These are phyloP conservation scores for Stichodactyla mertensii DNA, from an alignment of 64 coral and sea anemone species.

Conservation along the genomic window DNA sequence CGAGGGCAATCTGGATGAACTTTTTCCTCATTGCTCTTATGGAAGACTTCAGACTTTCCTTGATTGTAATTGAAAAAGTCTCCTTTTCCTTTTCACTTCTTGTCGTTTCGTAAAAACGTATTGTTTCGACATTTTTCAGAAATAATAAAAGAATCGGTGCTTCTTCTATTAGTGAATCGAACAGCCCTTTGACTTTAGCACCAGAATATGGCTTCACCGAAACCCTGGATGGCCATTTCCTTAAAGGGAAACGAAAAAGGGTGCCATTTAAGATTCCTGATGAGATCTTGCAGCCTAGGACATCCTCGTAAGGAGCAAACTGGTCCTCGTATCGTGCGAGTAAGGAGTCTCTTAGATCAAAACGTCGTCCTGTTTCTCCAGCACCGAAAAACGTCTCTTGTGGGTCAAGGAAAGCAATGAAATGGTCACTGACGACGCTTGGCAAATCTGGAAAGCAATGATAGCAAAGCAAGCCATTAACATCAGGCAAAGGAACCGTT, in stretches of 20 bases:
- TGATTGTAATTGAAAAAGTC: slow-evolving; percentile 56
- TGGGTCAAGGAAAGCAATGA: slow-evolving; percentile 82
- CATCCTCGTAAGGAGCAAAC: slow-evolving; percentile 81
- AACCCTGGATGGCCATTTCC: slow-evolving; percentile 91
- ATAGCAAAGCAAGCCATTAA: background rate
- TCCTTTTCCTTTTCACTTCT: slow-evolving; percentile 57
- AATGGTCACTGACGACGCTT: slow-evolving; percentile 79
- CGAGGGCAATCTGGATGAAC: slow-evolving; percentile 54
- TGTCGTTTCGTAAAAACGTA: slow-evolving; percentile 69
- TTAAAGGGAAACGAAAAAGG: slow-evolving; percentile 84
- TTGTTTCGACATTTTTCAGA: slow-evolving; percentile 80
- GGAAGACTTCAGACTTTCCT: slow-evolving; percentile 57
- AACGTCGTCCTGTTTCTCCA: slow-evolving; percentile 76
- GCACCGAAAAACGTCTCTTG: slow-evolving; percentile 88
- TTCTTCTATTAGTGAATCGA: slow-evolving; percentile 81
- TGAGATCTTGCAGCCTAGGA: slow-evolving; percentile 76
- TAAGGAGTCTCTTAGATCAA: slow-evolving; percentile 55
- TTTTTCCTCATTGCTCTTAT: slow-evolving; percentile 50
- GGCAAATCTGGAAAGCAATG: slow-evolving; percentile 61
- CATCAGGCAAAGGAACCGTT: too few species aligned
- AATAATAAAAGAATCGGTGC: slow-evolving; percentile 76
- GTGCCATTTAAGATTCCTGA: slow-evolving; percentile 65
- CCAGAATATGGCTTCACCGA: slow-evolving; percentile 85
- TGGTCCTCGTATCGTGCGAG: slow-evolving; percentile 66
- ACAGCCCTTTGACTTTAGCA: slow-evolving; percentile 64